Evolutionary conservation across 2,888 invertebrate species (phyloP), one percentile per base, ranked within the genome.

Genomic region (Nephrotoma guestfalica): DNA sequence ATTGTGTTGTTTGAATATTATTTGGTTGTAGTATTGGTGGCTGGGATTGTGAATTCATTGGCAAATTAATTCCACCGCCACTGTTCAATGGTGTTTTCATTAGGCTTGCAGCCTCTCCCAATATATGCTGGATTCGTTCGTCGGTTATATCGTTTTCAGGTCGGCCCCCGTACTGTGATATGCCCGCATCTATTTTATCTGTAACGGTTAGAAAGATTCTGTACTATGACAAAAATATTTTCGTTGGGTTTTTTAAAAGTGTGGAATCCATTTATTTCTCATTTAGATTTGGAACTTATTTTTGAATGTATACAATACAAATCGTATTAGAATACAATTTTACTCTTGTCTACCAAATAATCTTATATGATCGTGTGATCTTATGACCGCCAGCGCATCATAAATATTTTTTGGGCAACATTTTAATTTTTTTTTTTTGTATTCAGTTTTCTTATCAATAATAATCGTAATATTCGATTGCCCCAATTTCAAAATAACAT

Each of bases 81-180:
- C 85, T 87, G 43, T 87, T 85, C 88, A 91, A 92, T 86, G 92
- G 92, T 0, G 93, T 93, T 92, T 96, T 96, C 94, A 98, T 97
- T 90, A 97, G 94, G 89, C 97, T 96, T 86, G 97, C 96, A 40
- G 98, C 98, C 90, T 99, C 98, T 90, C 94, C 96, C 87, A 99
- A 94, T 90, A 99, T 98, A 91, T 98, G 98, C 86, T 96, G 96
- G 88, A 99, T 95, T 88, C 98, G 94, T 89, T 99, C 98, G 90
- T 99, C 98, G 42, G 97, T 97, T 89, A 95, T 94, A 89, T 95
- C 94, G 90, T 96, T 94, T 86, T 96, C 96, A 85, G 95, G 93
- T 87, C 96, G 94, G 86, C 95, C 95, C 0, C 71, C 71, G 90
- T 96, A 97, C 43, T 95, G 94, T 86, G 96, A 94, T 91, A 96